Conservation (phyloP, 2,113 vertebrate genomes). For the Siniperca knerii region DNA sequence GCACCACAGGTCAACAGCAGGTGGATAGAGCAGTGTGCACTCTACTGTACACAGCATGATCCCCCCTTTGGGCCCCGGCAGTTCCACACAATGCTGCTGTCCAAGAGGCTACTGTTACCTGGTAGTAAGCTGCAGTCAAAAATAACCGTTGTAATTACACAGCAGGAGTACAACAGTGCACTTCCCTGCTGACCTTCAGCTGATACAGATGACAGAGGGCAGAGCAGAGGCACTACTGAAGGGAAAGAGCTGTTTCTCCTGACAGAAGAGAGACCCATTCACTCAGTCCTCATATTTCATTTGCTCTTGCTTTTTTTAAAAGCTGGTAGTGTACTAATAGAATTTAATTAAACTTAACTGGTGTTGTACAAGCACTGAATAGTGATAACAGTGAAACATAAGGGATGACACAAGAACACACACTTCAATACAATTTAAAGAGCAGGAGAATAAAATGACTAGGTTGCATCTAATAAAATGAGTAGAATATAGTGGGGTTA, state of each 20-base stretch:
- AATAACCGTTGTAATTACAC: slow-evolving; percentile 47
- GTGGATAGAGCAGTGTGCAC: slow-evolving; percentile 36
- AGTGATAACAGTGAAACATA: background rate
- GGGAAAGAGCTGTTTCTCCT: background rate
- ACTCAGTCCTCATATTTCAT: background rate
- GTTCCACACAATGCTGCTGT: slow-evolving; percentile 34
- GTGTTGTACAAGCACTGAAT: background rate
- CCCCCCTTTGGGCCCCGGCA: background rate
- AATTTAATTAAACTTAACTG: no score
- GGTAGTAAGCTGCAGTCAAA: slow-evolving; percentile 36
- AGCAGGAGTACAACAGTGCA: background rate
- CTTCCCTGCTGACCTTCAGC: slow-evolving; percentile 35
- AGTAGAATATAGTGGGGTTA: no score
- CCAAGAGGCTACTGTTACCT: slow-evolving; percentile 42
- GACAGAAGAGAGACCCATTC: background rate
- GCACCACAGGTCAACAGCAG: slow-evolving; percentile 63
- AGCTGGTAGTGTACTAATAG: no score
- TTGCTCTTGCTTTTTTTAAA: background rate
- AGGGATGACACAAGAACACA: background rate
- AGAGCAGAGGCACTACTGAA: background rate
- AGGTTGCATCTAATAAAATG: background rate
- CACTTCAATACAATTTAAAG: background rate
- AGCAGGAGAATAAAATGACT: background rate
- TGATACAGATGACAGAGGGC: slow-evolving; percentile 15
- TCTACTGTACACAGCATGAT: slow-evolving; percentile 20